These are phyloP conservation scores for Drosophila burlai DNA, from an alignment of 1,140 invertebrate genomes.

Conservation along the genomic window DNA sequence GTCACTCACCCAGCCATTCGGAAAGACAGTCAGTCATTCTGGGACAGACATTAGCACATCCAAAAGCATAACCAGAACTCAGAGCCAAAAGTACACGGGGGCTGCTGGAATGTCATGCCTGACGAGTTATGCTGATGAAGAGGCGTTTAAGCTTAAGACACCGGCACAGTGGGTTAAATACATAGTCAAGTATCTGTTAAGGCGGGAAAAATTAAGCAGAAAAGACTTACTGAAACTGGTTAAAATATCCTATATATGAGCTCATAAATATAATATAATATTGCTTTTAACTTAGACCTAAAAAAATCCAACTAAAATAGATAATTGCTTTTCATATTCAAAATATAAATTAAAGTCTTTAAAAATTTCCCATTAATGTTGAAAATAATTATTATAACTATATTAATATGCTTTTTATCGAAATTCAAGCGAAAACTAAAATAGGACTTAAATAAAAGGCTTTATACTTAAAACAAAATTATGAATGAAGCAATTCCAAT, in stretches of 20 bases:
- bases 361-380: not conserved
- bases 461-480: not conserved
- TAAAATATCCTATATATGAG: not conserved
- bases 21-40: constrained; percentile 35
- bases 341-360: not conserved
- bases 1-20: constrained; percentile 17
- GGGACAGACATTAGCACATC: constrained; percentile 52
- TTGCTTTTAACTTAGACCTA: not conserved
- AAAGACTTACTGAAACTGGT: not conserved
- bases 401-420: no score
- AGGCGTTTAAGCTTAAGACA: constrained; percentile 62
- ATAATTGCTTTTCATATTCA: no score
- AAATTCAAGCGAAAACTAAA: no score
- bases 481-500: not conserved
- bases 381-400: not conserved
- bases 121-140: constrained; percentile 77
- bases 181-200: not conserved
- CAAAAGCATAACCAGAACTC: constrained; percentile 17
- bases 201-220: not conserved
- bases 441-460: no score
- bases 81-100: constrained; percentile 19
- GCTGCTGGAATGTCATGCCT: constrained; percentile 67
- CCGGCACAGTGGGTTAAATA: constrained; percentile 12
- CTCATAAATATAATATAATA: not conserved
- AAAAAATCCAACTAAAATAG: not conserved